These are phyloP conservation scores for Drosophila neocordata DNA, from an alignment of 1,140 invertebrate genomes.

Conservation along the genomic window DNA sequence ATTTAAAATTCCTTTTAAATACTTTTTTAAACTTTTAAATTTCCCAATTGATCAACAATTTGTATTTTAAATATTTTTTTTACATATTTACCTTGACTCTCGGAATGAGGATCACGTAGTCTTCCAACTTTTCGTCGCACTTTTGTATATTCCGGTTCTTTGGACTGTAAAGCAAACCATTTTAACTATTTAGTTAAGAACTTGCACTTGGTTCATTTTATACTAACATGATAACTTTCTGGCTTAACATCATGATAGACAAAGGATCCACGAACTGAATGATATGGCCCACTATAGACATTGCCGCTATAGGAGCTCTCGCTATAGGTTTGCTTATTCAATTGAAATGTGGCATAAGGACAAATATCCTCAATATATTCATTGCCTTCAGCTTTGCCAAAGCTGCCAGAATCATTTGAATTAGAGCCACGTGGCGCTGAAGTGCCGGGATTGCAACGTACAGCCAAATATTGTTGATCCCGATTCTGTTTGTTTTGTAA, in stretches of 20 bases:
- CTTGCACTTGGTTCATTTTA: no score
- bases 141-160: slow-evolving; percentile 92
- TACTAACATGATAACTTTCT: slow-evolving; percentile 83
- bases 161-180: no score
- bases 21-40: not conserved
- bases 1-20: no score
- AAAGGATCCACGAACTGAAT: slow-evolving; percentile 93
- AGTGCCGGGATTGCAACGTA: slow-evolving; percentile 83
- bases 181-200: no score
- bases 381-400: slow-evolving; percentile 84
- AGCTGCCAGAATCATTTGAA: slow-evolving; percentile 84
- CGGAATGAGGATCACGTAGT: slow-evolving; percentile 89
- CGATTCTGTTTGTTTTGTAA: slow-evolving; percentile 90
- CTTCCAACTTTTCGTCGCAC: slow-evolving; percentile 90
- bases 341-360: slow-evolving; percentile 94
- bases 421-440: slow-evolving; percentile 83
- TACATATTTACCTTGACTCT: slow-evolving; percentile 88
- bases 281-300: slow-evolving; percentile 92
- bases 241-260: slow-evolving; percentile 93
- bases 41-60: not conserved
- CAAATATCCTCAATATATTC: slow-evolving; percentile 96
- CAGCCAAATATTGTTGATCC: slow-evolving; percentile 89
- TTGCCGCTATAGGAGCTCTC: slow-evolving; percentile 95
- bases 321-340: slow-evolving; percentile 92
- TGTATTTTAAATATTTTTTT: not conserved